Evolutionary conservation across 30 jellyfish, hydroid and myxozoan genomes (phyloP), one percentile per base, ranked within the genome.

Genomic region (Cassiopea andromeda): DNA sequence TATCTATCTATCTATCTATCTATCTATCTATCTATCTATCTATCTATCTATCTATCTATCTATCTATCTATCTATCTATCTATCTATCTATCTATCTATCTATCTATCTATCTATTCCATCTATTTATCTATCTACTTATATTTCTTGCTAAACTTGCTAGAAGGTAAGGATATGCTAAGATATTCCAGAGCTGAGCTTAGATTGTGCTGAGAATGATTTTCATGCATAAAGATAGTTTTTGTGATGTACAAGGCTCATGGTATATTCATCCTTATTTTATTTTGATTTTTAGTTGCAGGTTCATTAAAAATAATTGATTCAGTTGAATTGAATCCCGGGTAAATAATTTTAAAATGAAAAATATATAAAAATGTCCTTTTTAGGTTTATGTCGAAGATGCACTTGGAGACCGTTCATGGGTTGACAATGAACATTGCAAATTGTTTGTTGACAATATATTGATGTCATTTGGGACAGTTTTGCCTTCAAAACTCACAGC

Each of bases 351-450:
- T n/a, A n/a, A n/a, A n/a, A n/a, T n/a, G n/a, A n/a, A 19, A 38
- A 17, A 17, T 17, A 3, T 61, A 17, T 43, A 2, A 67, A 38
- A 44, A 9, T 12, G 69, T 12, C 1, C 59, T 19, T 80, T 12
- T 80, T 38, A 94, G 99, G 97, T 88, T 10, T 96, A 58, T 76
- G 99, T 96, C 10, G 99, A 96, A n/a, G 99, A 96, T 80, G 99
- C 99, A 0, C 78, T 96, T 45, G 97, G 98, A 16, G 99, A 96
- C 64, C 85, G 99, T 4, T 81, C 98, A 27, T 96, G 99, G 99
- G 97, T 96, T 44, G 99, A 96, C 60, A 96, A 81, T 66, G 99
- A 96, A 44, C 82, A 90, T 19, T 92, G 92, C 84, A 96, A 96
- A 57, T 85, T 85, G 0, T 96, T 96, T 74, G 98, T 96, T 45